Percentiles rank a stretch among this genome's conserved stretches.
phyloP scores from a whole-genome alignment of 2,888 invertebrate species.

The Caenorhabditis angaria region DNA sequence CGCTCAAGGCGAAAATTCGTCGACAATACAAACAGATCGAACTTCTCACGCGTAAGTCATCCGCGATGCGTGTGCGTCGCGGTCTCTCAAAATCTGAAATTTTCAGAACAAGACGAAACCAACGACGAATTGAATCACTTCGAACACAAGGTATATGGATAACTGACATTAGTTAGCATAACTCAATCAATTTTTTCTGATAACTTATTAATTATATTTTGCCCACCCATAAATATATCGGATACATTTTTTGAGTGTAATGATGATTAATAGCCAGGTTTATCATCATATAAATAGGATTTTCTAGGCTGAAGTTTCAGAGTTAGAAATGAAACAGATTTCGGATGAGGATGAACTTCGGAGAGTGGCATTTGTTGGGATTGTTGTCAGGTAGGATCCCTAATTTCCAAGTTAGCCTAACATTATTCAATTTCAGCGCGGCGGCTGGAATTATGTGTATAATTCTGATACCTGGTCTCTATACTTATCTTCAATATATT shows the following conservation, averaged over 20 bases:
- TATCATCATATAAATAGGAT: neutral
- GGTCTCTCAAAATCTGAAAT: neutral
- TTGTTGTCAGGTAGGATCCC: slow-evolving; percentile 39
- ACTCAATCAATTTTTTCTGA: neutral
- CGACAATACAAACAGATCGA: slow-evolving; percentile 67
- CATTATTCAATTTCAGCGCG: slow-evolving; percentile 36
- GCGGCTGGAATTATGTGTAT: slow-evolving; percentile 51
- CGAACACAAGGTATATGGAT: slow-evolving; percentile 30
- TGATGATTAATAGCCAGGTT: too few relatives aligned
- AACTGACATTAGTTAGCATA: neutral
- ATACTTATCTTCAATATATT: slow-evolving; percentile 54
- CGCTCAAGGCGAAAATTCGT: slow-evolving; percentile 62
- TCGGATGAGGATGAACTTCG: slow-evolving; percentile 43
- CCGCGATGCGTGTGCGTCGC: neutral
- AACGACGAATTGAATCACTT: slow-evolving; percentile 50
- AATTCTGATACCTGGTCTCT: slow-evolving; percentile 51
- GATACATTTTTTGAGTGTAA: too few relatives aligned
- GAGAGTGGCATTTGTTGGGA: slow-evolving; percentile 33
- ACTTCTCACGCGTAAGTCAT: slow-evolving; percentile 59
- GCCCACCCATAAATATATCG: too few relatives aligned
- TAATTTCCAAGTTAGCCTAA: neutral
- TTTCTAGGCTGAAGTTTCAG: neutral
- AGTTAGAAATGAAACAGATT: slow-evolving; percentile 3
- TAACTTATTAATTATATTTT: too few relatives aligned
- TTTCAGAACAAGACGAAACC: slow-evolving; percentile 53